Conservation (phyloP, 2,113 vertebrate species). For the Sphyrna mokarran region DNA sequence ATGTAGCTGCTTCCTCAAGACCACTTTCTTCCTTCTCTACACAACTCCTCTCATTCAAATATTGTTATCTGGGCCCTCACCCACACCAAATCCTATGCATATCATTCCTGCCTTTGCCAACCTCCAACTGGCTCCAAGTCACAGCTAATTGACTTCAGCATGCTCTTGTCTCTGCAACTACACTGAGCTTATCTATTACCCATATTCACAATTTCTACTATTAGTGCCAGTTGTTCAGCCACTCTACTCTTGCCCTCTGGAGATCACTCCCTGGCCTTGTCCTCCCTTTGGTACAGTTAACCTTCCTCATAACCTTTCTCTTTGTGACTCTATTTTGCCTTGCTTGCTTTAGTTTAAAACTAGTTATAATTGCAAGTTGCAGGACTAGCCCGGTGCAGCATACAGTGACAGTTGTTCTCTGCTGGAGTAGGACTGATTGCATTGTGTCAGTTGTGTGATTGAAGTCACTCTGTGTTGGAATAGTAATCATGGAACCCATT, state of each 20-base stretch:
- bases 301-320: too few relatives aligned
- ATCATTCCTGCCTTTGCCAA: background rate
- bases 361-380: background rate
- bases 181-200: background rate
- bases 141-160: background rate
- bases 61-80: background rate
- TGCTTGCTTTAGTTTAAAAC: background rate
- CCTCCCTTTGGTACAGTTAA: background rate
- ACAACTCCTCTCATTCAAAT: background rate
- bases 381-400: background rate
- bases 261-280: background rate
- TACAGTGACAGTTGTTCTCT: background rate
- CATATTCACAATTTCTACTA: background rate
- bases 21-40: background rate
- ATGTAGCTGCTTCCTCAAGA: background rate
- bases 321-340: background rate
- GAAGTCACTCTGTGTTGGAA: background rate
- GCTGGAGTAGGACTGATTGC: background rate
- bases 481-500: conserved; percentile 10
- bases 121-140: background rate
- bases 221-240: background rate
- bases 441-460: background rate
- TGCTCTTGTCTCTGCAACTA: background rate
- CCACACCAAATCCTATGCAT: background rate
- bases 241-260: background rate